These are phyloP conservation scores for Ichneumon xanthorius DNA, from an alignment of 2,888 invertebrate species.

Conservation along the genomic window DNA sequence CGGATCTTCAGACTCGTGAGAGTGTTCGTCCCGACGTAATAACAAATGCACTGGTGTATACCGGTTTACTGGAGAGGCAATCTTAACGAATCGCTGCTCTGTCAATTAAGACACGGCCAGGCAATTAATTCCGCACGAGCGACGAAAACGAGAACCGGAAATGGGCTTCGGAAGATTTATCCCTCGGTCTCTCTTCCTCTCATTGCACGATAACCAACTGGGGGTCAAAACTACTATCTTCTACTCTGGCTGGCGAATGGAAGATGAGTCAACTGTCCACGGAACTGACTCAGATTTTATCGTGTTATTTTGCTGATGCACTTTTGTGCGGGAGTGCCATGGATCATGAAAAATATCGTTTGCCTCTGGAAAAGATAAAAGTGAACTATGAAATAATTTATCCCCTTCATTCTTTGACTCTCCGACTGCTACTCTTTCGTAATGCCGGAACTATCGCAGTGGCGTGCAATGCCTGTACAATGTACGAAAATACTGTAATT, in stretches of 20 bases:
- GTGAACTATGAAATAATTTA: conserved; percentile 79
- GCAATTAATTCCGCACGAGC: conserved; percentile 60
- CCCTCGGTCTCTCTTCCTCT: conserved; percentile 7
- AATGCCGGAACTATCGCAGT: conserved; percentile 11
- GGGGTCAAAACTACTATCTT: neutral
- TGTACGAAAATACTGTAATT: conserved; percentile 33
- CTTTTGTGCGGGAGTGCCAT: conserved; percentile 67
- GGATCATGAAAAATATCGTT: conserved; percentile 70
- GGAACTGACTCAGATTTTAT: conserved; percentile 81
- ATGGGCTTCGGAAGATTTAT: conserved; percentile 55
- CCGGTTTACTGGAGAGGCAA: conserved; percentile 17
- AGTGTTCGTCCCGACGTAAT: conserved; percentile 21
- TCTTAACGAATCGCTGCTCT: conserved; percentile 49
- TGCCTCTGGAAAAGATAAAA: conserved; percentile 69
- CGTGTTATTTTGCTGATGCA: conserved; percentile 84
- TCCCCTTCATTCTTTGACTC: conserved; percentile 62
- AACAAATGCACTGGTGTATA: conserved; percentile 16
- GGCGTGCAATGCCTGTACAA: conserved; percentile 18
- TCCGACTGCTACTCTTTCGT: neutral
- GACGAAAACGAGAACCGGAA: conserved; percentile 59
- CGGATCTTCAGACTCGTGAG: conserved; percentile 27
- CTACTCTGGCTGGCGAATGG: neutral
- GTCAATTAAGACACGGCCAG: conserved; percentile 52
- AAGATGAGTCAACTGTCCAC: conserved; percentile 40
- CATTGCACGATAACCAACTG: neutral